Percentiles rank a stretch among this genome's conserved stretches.
Conservation (phyloP, 2,113 vertebrate genomes). For the Cyanistes caeruleus region DNA sequence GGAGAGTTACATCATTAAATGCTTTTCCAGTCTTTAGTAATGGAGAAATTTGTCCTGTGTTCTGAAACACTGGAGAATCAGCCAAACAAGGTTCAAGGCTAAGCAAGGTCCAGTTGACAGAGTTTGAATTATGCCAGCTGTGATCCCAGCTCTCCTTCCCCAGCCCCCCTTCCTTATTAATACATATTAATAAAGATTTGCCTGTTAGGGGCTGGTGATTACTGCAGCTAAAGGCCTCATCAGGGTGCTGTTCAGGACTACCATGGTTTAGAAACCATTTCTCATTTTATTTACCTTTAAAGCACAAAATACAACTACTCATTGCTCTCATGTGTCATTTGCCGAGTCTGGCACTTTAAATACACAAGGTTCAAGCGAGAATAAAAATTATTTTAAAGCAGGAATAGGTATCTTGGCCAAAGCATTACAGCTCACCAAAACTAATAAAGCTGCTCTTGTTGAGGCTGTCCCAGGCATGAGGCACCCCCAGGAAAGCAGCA, state of each 20-base stretch:
- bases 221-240: neutral
- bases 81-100: neutral
- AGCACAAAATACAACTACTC: neutral
- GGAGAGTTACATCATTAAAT: neutral
- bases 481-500: neutral
- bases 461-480: neutral
- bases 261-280: neutral
- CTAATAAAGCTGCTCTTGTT: neutral
- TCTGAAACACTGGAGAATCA: neutral
- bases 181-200: neutral
- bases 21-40: neutral
- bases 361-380: neutral
- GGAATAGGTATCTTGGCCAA: neutral
- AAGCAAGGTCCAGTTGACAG: rapidly evolving
- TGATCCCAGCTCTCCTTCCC: neutral
- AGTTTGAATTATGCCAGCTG: neutral
- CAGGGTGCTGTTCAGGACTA: neutral
- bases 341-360: neutral
- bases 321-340: rapidly evolving
- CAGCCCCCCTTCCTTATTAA: neutral
- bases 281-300: neutral
- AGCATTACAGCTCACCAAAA: neutral
- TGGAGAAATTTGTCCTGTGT: neutral
- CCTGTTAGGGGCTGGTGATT: neutral
- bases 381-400: neutral